Base-by-base conservation (phyloP, 2,797 vertebrate species). In the Decapterus maruadsi region DNA sequence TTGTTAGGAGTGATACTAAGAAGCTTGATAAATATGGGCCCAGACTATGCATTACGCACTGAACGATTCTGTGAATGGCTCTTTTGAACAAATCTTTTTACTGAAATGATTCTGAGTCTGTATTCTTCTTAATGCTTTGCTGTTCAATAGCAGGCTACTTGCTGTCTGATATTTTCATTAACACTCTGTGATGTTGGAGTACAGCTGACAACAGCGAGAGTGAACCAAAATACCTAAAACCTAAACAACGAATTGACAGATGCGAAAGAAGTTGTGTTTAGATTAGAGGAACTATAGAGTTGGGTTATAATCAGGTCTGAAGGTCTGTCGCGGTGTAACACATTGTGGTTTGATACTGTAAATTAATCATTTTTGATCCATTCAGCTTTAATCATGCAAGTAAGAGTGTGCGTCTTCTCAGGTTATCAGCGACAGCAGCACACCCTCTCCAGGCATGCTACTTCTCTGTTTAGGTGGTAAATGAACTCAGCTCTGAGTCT, bases 401-500 rank as follows among this genome's bases (percentile, higher is more conserved):
- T 2, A 17, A 26, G 40, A 12, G 22, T 38, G 20, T 31, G 59
- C 17, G 22, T 56, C n/a, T 54, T 42, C 8, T 31, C 48, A 61
- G 62, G 29, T 29, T 22, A 53, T 29, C 12, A 31, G 2, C 54
- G 36, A 22, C 12, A n/a, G n/a, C 3, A 38, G n/a, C 51, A 40
- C 51, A 51, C 2, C 45, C n/a, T 38, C 9, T 34, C 59, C 50
- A 48, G 38, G 29, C 26, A 42, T 31, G 36, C 1, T 31, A 8
- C 57, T 55, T 55, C 61, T 61, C 29, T 20, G 54, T 55, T 34
- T 0, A 61, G n/a, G 38, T 20, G 36, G 29, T 53, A 55, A 79
- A 75, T 81, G 6, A 79, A 75, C 68, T 70, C 0, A 4, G 31
- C 42, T 68, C 29, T 8, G 40, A 65, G 68, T 72, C 59, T 38